These are phyloP conservation scores for Sitophilus oryzae DNA, from an alignment of 1,140 invertebrate genomes.

Conservation along the genomic window DNA sequence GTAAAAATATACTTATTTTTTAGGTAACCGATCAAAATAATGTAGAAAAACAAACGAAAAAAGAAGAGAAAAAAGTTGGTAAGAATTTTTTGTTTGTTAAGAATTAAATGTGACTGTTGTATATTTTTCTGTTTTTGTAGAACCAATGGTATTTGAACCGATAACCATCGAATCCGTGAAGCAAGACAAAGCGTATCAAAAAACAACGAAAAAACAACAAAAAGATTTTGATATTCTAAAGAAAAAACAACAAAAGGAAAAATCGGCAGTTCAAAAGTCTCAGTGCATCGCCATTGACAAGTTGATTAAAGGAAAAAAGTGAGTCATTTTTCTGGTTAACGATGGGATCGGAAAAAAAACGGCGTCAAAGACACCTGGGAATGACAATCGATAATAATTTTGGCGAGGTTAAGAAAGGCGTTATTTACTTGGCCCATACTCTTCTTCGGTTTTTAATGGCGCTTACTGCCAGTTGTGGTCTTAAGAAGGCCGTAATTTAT, in stretches of 20 bases:
- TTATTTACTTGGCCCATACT: too few relatives aligned
- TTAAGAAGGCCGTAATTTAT: too few relatives aligned
- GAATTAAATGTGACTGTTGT: neutral
- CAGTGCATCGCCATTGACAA: slow-evolving; percentile 95
- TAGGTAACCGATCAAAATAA: slow-evolving; percentile 40
- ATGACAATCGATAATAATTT: too few relatives aligned
- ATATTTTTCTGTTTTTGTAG: slow-evolving; percentile 36
- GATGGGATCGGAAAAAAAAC: too few relatives aligned
- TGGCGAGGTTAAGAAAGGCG: too few relatives aligned
- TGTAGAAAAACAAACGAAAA: slow-evolving; percentile 47
- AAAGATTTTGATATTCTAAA: slow-evolving; percentile 90
- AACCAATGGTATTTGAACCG: slow-evolving; percentile 77
- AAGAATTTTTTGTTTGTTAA: neutral
- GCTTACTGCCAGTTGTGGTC: too few relatives aligned
- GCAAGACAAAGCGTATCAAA: slow-evolving; percentile 89
- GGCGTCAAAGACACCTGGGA: too few relatives aligned
- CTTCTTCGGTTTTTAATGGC: too few relatives aligned
- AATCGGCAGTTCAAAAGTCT: slow-evolving; percentile 82
- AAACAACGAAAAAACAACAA: slow-evolving; percentile 92
- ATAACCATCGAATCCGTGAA: slow-evolving; percentile 87
- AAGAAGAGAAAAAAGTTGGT: slow-evolving; percentile 69
- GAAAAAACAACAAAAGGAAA: slow-evolving; percentile 92
- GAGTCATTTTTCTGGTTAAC: slow-evolving; percentile 37
- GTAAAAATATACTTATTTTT: slow-evolving; percentile 13
- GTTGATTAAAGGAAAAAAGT: slow-evolving; percentile 89